These are phyloP conservation scores for Pitta sordida DNA, from an alignment of 2,113 vertebrate genomes.

Conservation along the genomic window DNA sequence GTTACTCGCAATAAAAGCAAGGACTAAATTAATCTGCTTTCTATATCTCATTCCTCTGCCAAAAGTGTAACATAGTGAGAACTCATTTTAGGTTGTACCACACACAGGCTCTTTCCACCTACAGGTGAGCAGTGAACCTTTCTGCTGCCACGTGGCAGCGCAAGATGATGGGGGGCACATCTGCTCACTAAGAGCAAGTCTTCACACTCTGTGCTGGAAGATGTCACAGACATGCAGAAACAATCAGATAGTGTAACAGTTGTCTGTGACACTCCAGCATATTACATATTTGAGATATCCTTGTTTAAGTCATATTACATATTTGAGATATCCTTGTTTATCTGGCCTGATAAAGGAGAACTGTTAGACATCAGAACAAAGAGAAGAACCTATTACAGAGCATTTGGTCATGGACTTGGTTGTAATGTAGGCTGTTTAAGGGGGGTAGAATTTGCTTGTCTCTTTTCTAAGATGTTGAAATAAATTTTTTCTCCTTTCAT, in stretches of 20 bases:
- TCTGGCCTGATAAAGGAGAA: background rate
- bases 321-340: background rate
- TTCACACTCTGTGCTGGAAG: background rate
- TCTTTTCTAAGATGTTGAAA: background rate
- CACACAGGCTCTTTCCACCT: background rate
- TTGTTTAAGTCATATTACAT: background rate
- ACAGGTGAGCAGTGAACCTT: background rate
- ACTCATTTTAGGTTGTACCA: rapidly evolving
- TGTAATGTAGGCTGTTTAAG: background rate
- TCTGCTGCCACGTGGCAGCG: rapidly evolving
- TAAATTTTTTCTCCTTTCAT: background rate
- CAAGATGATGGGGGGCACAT: rapidly evolving
- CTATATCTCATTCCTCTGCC: background rate
- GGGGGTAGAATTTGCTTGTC: background rate
- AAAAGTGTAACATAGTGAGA: background rate
- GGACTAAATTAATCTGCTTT: background rate
- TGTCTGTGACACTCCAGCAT: background rate
- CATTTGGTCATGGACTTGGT: background rate
- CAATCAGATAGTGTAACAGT: background rate
- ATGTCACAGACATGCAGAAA: rapidly evolving
- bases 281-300: background rate
- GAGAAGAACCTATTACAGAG: background rate
- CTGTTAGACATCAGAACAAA: background rate
- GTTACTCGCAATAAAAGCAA: background rate
- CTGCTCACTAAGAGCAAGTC: background rate